A percentile compares a stretch with the other conserved stretches of the same genome.
Conservation (phyloP, 64 coral and sea anemone genomes). For the Orbicella faveolata region DNA sequence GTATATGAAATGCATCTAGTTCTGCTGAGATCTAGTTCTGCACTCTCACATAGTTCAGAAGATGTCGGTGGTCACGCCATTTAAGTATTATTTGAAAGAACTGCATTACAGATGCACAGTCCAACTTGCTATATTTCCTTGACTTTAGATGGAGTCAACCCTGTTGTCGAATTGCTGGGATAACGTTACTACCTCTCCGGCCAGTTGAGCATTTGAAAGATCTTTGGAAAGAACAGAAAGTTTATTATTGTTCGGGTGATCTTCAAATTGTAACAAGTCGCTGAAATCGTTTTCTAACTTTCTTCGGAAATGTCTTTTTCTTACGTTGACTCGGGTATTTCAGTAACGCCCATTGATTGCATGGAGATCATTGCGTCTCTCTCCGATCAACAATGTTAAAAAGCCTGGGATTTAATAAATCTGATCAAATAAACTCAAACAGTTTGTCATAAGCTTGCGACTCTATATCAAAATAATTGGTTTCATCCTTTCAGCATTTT, state of each 20-base stretch:
- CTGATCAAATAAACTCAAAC: conserved; percentile 33
- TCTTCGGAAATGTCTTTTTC: not conserved
- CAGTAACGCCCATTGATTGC: conserved; percentile 2
- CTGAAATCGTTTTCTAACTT: conserved; percentile 36
- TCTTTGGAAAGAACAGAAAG: conserved; percentile 10
- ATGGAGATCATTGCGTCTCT: conserved; percentile 15
- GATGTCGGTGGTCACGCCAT: no score
- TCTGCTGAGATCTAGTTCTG: no score
- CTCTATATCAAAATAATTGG: conserved; percentile 8
- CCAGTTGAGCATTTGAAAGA: not conserved
- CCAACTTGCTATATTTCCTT: conserved; percentile 24
- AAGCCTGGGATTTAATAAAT: conserved; percentile 40
- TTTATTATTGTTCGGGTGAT: conserved; percentile 35
- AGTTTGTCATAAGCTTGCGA: conserved; percentile 9
- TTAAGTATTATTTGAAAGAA: no score
- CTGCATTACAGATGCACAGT: not conserved
- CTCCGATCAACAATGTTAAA: conserved; percentile 34
- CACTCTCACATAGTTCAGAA: no score
- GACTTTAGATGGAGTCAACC: not conserved
- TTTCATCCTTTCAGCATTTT: not conserved
- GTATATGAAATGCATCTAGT: no score
- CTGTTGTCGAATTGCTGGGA: conserved; percentile 15
- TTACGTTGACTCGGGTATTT: not conserved
- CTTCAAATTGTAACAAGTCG: conserved; percentile 32
- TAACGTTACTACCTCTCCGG: not conserved